Evolutionary conservation across 2,888 invertebrate genomes (phyloP), one percentile per base, ranked within the genome.

Genomic region (Lithophane semibrunnea): DNA sequence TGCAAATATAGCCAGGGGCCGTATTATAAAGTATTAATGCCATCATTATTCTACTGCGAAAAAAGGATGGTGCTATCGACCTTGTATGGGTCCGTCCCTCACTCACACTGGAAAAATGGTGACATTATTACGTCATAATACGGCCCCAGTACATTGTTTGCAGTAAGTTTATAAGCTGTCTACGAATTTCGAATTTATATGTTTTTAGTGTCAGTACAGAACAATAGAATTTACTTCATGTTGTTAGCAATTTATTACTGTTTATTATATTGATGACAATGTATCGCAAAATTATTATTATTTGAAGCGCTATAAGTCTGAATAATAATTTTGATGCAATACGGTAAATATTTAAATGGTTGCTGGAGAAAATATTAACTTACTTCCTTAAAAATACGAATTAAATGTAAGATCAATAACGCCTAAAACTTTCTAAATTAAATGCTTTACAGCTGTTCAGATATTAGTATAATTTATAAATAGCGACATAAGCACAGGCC

Each of bases 381-480:
- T 37, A 68, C 10, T 60, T 24, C 24, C 52, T 13, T 64, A 72
- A 67, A 63, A 37, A 67, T 54, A 77, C 77, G 54, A 47, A 47
- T 70, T 60, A 69, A 70, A 54, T 66, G 13, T 66, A 66, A 79
- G 54, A 79, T 47, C 12, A 79, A 61, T 49, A 66, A 16, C 4
- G 1, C 64, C 37, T 63, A 63, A 68, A 49, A 54, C 13, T 42
- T 49, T 52, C 29, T 60, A 52, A 58, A 49, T 65, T 42, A 69
- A 72, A 72, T 72, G 71, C 76, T 68, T 76, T 60, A 80, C 52
- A 69, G 67, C 63, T 76, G 12, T 76, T 68, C 60, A 71, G 58
- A 68, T 72, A 76, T 70, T 49, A 61, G 42, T 58, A 66, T 60
- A 68, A 68, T 63, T 68, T 52, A 72, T 73, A 77, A 76, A 61